phyloP scores from a whole-genome alignment of 2,797 vertebrate species.

The Otolemur crassicaudatus region DNA sequence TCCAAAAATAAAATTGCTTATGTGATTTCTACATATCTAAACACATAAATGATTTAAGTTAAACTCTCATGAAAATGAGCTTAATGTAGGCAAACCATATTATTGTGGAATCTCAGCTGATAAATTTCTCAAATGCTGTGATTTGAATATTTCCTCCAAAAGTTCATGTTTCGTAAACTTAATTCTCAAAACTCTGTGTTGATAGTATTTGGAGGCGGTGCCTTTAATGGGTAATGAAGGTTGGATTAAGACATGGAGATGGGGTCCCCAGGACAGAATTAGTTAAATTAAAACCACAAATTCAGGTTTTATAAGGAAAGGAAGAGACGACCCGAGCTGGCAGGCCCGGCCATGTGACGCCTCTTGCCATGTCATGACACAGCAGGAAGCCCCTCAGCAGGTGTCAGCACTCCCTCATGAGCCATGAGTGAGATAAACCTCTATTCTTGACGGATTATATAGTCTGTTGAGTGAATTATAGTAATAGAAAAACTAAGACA shows the following conservation, averaged over 20 bases:
- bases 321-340: background rate
- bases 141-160: background rate
- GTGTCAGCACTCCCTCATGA: background rate
- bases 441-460: no score
- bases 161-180: background rate
- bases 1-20: background rate
- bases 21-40: background rate
- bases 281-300: background rate
- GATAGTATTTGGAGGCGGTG: background rate
- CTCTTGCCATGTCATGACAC: background rate
- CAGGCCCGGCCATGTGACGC: background rate
- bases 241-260: background rate
- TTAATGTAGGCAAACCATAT: background rate
- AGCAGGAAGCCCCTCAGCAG: background rate
- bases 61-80: background rate
- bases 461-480: background rate
- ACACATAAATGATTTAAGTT: background rate
- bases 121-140: background rate
- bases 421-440: background rate
- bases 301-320: background rate
- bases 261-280: background rate
- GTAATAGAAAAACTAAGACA: background rate
- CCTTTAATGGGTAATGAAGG: background rate
- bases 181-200: background rate
- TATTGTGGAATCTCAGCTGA: background rate